These are phyloP conservation scores for Rissa tridactyla DNA, from an alignment of 2,113 vertebrate genomes.

Conservation along the genomic window DNA sequence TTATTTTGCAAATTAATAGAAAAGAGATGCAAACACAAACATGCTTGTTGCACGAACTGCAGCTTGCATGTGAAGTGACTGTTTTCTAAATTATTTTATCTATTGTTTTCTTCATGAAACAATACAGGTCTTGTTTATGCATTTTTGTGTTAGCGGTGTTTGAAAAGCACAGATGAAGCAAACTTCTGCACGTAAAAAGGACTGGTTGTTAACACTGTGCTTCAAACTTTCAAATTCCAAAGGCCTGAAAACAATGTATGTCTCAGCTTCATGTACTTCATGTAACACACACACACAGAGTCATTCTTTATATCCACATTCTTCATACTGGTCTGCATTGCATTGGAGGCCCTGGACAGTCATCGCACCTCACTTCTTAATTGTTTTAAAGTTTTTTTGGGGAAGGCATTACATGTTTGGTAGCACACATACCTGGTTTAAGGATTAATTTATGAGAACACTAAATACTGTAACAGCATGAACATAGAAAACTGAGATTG, in stretches of 20 bases:
- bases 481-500: not conserved
- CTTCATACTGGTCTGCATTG: not conserved
- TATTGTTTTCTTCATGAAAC: not conserved
- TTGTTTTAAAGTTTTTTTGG: not conserved
- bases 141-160: not conserved
- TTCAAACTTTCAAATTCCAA: not conserved
- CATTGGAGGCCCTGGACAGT: fast-evolving
- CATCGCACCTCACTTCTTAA: not conserved
- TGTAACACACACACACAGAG: not conserved
- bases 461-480: not conserved
- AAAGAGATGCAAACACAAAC: not conserved
- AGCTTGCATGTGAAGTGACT: not conserved
- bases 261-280: not conserved
- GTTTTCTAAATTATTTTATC: not conserved
- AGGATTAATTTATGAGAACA: not conserved
- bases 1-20: not conserved
- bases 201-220: not conserved
- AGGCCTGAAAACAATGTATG: not conserved
- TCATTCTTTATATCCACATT: not conserved
- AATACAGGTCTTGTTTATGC: not conserved
- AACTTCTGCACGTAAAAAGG: not conserved
- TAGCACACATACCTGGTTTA: not conserved
- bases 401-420: not conserved
- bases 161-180: not conserved
- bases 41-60: fast-evolving